Evolutionary conservation across 2,113 vertebrate species (phyloP), one percentile per base, ranked within the genome.

Genomic region (Brachyhypopomus occidentalis): DNA sequence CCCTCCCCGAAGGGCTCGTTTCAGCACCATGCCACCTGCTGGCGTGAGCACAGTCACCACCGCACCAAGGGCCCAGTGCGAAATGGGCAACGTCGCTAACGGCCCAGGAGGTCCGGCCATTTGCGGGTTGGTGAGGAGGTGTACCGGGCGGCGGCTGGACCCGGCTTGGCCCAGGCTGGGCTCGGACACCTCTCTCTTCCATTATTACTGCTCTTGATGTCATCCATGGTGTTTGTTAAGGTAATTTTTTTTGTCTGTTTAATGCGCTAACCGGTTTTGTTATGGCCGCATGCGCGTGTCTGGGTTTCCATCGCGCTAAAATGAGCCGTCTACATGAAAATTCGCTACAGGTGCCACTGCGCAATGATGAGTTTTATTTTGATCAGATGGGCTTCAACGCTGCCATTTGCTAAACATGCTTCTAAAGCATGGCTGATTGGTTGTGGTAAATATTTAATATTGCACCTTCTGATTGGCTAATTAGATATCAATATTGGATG

Each of bases 31-130:
- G 93, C 92, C 94, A 94, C 94, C 92, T 94, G 86, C 90, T 90
- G 94, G 94, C 92, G 92, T 94, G 93, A 93, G 93, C 92, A 94
- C 92, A 93, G 88, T 86, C 90, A 95, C 94, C 94, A 93, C 93
- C 95, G 94, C 93, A 93, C 92, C 93, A 94, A 92, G 92, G 95
- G 94, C 95, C 95, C 95, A 93, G 93, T 95, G 93, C 94, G 95
- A 96, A 95, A 94, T 93, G 94, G 75, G 93, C 94, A 95, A 94
- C 91, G 88, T 94, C 92, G 94, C 94, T 95, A 92, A 92, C 92
- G 91, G 75, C 41, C 59, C 72, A 71, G 78, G 73, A 79, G 59
- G 89, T 92, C 94, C 93, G 93, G 92, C 78, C 41, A 45, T 6
- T 6, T 30, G 30, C 30, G 30, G 27, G 94, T 90, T 89, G 90